These are phyloP conservation scores for Drosophila chauvacae DNA, from an alignment of 1,140 invertebrate genomes.

Conservation along the genomic window DNA sequence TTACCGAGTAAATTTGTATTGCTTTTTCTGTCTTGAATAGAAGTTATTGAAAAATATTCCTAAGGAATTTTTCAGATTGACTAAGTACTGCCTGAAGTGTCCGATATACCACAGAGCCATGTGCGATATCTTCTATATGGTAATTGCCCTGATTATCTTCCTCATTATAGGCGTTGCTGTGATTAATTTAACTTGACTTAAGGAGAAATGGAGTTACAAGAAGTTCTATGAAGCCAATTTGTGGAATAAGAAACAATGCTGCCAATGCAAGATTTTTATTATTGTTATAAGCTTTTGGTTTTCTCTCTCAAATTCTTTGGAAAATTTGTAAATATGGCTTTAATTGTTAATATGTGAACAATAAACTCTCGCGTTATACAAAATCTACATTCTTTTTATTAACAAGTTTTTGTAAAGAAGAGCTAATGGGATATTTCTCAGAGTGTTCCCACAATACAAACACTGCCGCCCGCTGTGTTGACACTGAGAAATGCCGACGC, in stretches of 20 bases:
- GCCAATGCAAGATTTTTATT: neutral
- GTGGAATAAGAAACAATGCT: neutral
- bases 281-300: neutral
- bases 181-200: neutral
- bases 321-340: neutral
- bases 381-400: neutral
- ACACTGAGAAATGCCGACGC: slow-evolving; percentile 73
- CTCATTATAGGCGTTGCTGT: neutral
- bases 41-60: neutral
- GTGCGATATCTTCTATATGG: neutral
- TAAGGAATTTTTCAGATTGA: too few relatives aligned
- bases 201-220: neutral
- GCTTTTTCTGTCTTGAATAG: neutral
- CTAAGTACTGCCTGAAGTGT: neutral
- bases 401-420: neutral
- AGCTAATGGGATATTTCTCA: neutral
- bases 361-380: neutral
- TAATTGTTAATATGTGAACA: neutral
- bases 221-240: neutral
- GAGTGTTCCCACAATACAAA: slow-evolving; percentile 49
- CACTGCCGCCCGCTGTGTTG: slow-evolving; percentile 72
- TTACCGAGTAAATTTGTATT: neutral
- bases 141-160: neutral
- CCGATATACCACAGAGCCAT: neutral
- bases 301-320: too few relatives aligned